Evolutionary conservation across 2,888 invertebrate genomes (phyloP), one percentile per base, ranked within the genome.

Genomic region (Sinotaia quadrata): DNA sequence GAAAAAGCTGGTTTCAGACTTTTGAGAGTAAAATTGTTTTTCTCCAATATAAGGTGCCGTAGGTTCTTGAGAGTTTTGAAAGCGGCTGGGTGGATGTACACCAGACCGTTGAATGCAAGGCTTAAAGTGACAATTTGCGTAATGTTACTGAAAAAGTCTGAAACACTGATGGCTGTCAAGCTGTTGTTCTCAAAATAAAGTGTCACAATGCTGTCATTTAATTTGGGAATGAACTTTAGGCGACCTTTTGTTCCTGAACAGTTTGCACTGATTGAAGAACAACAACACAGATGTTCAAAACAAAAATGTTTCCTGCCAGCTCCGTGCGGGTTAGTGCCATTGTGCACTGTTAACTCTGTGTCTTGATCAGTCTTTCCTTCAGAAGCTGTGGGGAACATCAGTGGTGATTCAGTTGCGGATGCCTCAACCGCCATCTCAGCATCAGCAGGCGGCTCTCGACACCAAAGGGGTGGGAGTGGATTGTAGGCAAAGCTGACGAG

Each of bases 131-230:
- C 10, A 5, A 63, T 27, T 5, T 29, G 3, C 4, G 52, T 51
- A 8, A 52, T 41, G n/a, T 63, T 63, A 2, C 37, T 4, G 34
- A 63, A 62, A 31, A 63, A 63, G 41, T 31, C 41, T 12, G 33
- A 37, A 0, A 29, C 4, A 2, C 27, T 4, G 21, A 63, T 63
- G 8, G 27, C 36, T 7, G 52, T 63, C 36, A 63, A 15, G 63
- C 41, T 63, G 63, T 63, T 63, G 52, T 63, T 52, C 33, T 54
- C 29, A 21, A 65, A 56, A 15, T 4, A 44, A 31, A 65, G 41
- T 1, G 1, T 2, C 12, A 18, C 27, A 10, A 33, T 44, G 12
- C 21, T 10, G 12, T 18, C 27, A 3, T 41, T 54, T 7, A 65
- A 27, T 10, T 21, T 2, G 2, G 65, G 65, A 21, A 65, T 27